Percentiles rank a stretch among this genome's conserved stretches.
phyloP scores from a whole-genome alignment of 2,888 invertebrate genomes.

The Rugalucina vietnamica region DNA sequence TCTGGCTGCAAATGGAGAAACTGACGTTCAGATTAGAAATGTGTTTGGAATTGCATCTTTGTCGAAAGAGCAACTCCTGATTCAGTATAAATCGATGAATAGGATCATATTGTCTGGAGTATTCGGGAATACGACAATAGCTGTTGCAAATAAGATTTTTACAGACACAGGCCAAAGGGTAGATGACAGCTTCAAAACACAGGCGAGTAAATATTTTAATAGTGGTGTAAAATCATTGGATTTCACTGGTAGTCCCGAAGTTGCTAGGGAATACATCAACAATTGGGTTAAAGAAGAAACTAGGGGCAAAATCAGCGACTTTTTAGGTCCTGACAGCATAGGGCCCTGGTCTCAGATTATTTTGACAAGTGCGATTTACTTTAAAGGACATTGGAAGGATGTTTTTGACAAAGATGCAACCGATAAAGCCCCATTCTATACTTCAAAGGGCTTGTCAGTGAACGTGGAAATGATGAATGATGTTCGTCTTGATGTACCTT shows the following conservation, averaged over 20 bases:
- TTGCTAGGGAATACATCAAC: conserved; percentile 88
- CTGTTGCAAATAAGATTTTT: conserved; percentile 60
- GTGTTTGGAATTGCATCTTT: conserved; percentile 37
- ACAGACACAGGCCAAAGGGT: conserved; percentile 45
- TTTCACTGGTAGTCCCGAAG: conserved; percentile 77
- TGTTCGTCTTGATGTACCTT: not conserved
- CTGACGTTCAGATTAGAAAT: conserved; percentile 46
- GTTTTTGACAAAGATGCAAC: not conserved
- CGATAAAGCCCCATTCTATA: not conserved
- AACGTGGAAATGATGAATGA: not conserved
- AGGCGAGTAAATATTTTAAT: conserved; percentile 41
- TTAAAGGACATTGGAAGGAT: conserved; percentile 84
- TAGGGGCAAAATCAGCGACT: conserved; percentile 91
- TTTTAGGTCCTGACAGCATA: conserved; percentile 87
- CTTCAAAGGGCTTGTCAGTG: not conserved
- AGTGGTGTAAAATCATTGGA: conserved; percentile 78
- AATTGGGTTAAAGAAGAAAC: conserved; percentile 92
- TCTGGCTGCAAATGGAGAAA: conserved; percentile 56
- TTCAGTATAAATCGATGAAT: conserved; percentile 40
- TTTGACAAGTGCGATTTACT: conserved; percentile 85
- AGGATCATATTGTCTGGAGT: conserved; percentile 19
- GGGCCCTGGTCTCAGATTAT: conserved; percentile 79
- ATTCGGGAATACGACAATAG: conserved; percentile 17
- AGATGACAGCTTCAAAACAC: conserved; percentile 31
- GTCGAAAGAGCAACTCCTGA: conserved; percentile 22